Conservation (phyloP, 2,113 vertebrate genomes). For the Strix uralensis region DNA sequence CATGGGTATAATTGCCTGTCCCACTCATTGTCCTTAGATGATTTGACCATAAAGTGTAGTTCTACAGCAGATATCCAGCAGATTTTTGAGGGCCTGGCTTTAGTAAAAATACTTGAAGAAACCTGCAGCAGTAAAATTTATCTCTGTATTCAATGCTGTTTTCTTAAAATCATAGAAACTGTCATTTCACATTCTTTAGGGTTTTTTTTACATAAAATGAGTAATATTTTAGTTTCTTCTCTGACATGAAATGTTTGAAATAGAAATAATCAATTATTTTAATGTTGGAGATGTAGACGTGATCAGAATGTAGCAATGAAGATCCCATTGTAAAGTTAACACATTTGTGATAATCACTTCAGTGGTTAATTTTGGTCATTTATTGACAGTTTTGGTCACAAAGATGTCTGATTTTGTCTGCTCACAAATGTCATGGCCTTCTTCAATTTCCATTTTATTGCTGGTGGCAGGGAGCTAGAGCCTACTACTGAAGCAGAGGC, state of each 20-base stretch:
- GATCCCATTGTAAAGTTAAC: background rate
- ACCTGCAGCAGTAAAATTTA: background rate
- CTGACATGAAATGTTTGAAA: background rate
- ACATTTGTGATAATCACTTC: background rate
- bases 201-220: background rate
- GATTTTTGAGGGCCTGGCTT: background rate
- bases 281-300: background rate
- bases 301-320: background rate
- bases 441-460: background rate
- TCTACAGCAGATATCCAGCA: background rate
- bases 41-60: background rate
- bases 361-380: background rate
- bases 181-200: background rate
- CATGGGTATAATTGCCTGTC: background rate
- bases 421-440: background rate
- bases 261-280: background rate
- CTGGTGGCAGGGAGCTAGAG: background rate
- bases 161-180: background rate
- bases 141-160: background rate
- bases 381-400: background rate
- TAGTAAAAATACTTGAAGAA: background rate
- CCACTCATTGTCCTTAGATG: background rate
- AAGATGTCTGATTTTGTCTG: background rate
- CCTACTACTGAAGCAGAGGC: background rate
- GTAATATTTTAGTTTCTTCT: background rate